Base-by-base conservation (phyloP, 2,797 vertebrate species). In the Malurus splendens region DNA sequence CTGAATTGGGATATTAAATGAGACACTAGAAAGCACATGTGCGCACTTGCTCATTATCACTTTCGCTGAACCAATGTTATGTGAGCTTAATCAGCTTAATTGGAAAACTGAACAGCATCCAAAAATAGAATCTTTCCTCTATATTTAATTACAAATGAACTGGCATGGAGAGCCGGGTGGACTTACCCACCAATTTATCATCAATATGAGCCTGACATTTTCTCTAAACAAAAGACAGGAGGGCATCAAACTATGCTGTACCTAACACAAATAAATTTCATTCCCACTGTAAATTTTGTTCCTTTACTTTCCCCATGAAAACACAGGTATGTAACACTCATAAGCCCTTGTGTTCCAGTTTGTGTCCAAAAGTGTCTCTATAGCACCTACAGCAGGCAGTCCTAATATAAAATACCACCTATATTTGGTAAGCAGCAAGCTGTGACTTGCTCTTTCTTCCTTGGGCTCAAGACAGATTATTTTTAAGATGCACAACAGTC, bases 41-140 rank as follows among this genome's bases (percentile, higher is more conserved):
- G 51, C 48, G 81, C 48, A 51, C 33, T 84, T 73, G 50, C 50
- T 91, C 70, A 59, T 86, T 61, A 87, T 24, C 68, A 48, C 64
- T 65, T 71, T 62, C 73, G 66, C 50, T 32, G 25, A 89, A 82
- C 19, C 42, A 52, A 32, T 33, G 33, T 7, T 91, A 59, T 25
- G 25, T 41, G 64, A 70, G 42, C 72, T 89, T 87, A 89, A 91
- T 76, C 66, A 77, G 41, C 54, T 80, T 87, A 84, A 76, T 38
- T 28, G 41, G 70, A 93, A 94, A 79, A 83, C 36, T 70, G 77
- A 92, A 67, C 24, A 64, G 62, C 50, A 90, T 71, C 82, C 77
- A 87, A 76, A 92, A 86, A 14, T 4, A 90, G 38, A 66, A 86
- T 64, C 61, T 86, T 57, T 27, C 25, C 45, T 87, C 83, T 88